Evolutionary conservation across 2,113 vertebrate species (phyloP).

Genomic region (Paracanthobrama guichenoti): DNA sequence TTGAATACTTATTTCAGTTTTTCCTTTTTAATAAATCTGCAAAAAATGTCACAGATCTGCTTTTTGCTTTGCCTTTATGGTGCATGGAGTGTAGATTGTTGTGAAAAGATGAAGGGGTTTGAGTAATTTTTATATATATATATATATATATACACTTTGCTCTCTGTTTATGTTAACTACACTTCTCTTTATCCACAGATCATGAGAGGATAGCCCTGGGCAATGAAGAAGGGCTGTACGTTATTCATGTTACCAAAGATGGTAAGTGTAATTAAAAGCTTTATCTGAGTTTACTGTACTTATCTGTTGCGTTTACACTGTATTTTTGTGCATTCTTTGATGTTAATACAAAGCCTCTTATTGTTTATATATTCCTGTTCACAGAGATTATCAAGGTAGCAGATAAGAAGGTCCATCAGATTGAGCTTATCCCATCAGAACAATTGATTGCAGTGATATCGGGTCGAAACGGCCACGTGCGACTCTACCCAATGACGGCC

Average conservation of each 20-base stretch:
- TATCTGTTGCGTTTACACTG: not conserved
- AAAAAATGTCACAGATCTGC: too few relatives aligned
- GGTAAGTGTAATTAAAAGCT: slow-evolving; percentile 77
- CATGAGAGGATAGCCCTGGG: slow-evolving; percentile 96
- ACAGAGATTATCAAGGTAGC: slow-evolving; percentile 95
- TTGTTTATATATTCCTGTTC: not conserved
- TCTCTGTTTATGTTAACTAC: slow-evolving; percentile 3
- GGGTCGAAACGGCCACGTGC: slow-evolving; percentile 93
- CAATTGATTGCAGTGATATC: slow-evolving; percentile 96
- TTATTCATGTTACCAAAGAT: slow-evolving; percentile 98
- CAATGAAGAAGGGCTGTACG: slow-evolving; percentile 96
- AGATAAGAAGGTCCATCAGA: slow-evolving; percentile 96
- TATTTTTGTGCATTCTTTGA: not conserved
- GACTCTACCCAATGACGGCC: slow-evolving; percentile 87
- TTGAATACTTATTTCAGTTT: too few relatives aligned
- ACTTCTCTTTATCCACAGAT: slow-evolving; percentile 72
- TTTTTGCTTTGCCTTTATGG: too few relatives aligned
- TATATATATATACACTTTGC: not conserved
- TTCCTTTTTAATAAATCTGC: too few relatives aligned
- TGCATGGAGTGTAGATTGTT: too few relatives aligned
- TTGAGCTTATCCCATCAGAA: slow-evolving; percentile 89
- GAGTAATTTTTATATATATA: too few relatives aligned
- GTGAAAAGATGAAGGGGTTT: too few relatives aligned
- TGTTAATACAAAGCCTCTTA: not conserved
- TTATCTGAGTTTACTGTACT: slow-evolving; percentile 3